Evolutionary conservation across 2,113 vertebrate genomes (phyloP).

Genomic region (Ctenomys sociabilis): DNA sequence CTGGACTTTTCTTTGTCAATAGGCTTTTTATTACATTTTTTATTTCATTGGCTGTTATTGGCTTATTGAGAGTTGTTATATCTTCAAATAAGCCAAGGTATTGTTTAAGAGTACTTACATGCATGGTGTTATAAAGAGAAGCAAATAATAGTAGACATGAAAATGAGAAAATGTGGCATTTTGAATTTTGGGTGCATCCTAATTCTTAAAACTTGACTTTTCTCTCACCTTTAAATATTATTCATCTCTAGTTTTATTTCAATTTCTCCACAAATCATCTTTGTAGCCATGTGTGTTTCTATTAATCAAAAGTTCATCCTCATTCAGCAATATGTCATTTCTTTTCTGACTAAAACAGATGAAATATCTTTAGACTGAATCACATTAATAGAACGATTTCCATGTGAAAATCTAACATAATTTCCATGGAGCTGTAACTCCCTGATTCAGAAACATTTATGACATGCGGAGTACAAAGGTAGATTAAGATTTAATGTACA

Average conservation of each 20-base stretch:
- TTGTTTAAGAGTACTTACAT: background rate
- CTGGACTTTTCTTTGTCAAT: no score
- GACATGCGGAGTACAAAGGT: background rate
- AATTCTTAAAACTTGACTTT: slow-evolving; percentile 39
- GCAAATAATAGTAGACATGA: background rate
- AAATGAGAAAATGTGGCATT: background rate
- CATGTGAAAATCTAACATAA: slow-evolving; percentile 60
- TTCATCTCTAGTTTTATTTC: slow-evolving; percentile 46
- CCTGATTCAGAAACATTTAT: slow-evolving; percentile 51
- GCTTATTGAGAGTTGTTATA: no score
- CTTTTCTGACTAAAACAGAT: slow-evolving; percentile 67
- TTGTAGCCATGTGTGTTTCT: slow-evolving; percentile 55
- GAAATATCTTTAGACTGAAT: slow-evolving; percentile 60
- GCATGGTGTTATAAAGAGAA: background rate
- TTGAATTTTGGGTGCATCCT: background rate
- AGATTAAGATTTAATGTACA: slow-evolving; percentile 16
- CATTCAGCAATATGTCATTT: slow-evolving; percentile 67
- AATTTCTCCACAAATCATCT: slow-evolving; percentile 43
- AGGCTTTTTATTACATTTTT: no score
- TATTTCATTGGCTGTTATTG: no score
- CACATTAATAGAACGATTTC: slow-evolving; percentile 46
- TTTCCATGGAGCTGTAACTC: slow-evolving; percentile 39
- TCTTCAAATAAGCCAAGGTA: background rate
- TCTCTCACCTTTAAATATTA: slow-evolving; percentile 35
- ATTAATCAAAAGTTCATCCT: slow-evolving; percentile 67